Evolutionary conservation across 2,797 vertebrate genomes (phyloP), one percentile per base, ranked within the genome.

Genomic region (Melanotaenia trifasciata): DNA sequence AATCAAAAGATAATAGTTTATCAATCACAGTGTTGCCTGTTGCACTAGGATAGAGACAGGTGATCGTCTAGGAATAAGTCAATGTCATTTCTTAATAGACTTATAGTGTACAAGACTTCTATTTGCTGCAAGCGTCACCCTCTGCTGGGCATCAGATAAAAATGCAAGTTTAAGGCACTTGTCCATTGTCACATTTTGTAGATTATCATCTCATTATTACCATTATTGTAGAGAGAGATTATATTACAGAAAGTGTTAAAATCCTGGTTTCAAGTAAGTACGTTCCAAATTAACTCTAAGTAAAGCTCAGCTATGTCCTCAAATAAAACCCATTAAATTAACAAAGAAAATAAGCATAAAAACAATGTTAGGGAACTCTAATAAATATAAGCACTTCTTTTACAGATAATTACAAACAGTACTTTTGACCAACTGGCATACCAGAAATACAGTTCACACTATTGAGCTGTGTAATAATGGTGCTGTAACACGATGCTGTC

Each of bases 401-500:
- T 18, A 63, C 0, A 1, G 10, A 36, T 7, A n/a, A 38, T 6
- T 47, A 30, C 60, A 53, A 72, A 22, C 13, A 51, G 28, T 40
- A 16, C 57, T 43, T 43, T 33, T 64, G 6, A 58, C 12, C 22
- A 20, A 62, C 8, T 33, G 1, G 11, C 20, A 20, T 5, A 40
- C 58, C 2, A 60, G 28, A 56, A 53, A 47, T 50, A 36, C 11
- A 32, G 0, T 40, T 72, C 11, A 30, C 16, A 13, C 24, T 54
- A 0, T 5, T 40, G 43, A 43, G 36, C 32, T 66, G 8, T 67
- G 20, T 45, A 35, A 18, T 18, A 12, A 45, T 63, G 3, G 5
- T 26, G 35, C 30, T 84, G 7, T 81, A 67, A 84, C 58, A 58
- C n/a, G 6, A 22, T 74, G 16, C 28, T 72, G 64, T 59, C 71